A percentile compares a stretch with the other conserved stretches of the same genome.
Evolutionary conservation across 2,888 invertebrate genomes (phyloP).

Genomic region (Rhagium mordax): DNA sequence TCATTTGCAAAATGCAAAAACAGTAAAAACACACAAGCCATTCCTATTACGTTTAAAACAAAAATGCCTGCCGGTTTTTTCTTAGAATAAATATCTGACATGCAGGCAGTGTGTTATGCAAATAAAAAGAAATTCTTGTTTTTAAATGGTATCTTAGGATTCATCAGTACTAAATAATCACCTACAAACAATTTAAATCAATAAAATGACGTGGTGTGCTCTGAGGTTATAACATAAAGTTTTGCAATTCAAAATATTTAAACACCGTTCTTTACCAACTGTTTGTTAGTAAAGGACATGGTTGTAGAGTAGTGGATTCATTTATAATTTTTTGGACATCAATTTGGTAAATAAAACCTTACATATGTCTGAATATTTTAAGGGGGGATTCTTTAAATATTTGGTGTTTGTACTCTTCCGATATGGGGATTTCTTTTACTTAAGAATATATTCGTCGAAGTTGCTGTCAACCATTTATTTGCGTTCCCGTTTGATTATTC

Average conservation of each 20-base stretch:
- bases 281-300: neutral
- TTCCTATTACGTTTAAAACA: neutral
- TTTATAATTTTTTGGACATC: too few species aligned
- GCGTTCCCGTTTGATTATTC: too few species aligned
- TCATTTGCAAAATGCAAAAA: slow-evolving; percentile 18
- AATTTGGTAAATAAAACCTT: too few species aligned
- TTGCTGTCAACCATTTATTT: too few species aligned
- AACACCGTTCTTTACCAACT: too few species aligned
- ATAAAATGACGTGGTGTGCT: neutral
- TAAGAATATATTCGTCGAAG: too few species aligned
- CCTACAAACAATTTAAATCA: neutral
- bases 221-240: neutral
- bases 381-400: too few species aligned
- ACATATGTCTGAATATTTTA: too few species aligned
- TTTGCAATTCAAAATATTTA: neutral
- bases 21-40: neutral
- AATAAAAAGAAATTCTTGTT: neutral
- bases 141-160: neutral
- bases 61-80: slow-evolving; percentile 12
- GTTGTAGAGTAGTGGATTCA: too few species aligned
- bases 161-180: neutral
- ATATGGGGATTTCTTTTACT: too few species aligned
- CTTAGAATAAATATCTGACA: neutral
- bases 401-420: too few species aligned
- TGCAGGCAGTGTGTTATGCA: neutral